These are phyloP conservation scores for Athene cunicularia DNA, from an alignment of 2,113 vertebrate species.

Conservation along the genomic window DNA sequence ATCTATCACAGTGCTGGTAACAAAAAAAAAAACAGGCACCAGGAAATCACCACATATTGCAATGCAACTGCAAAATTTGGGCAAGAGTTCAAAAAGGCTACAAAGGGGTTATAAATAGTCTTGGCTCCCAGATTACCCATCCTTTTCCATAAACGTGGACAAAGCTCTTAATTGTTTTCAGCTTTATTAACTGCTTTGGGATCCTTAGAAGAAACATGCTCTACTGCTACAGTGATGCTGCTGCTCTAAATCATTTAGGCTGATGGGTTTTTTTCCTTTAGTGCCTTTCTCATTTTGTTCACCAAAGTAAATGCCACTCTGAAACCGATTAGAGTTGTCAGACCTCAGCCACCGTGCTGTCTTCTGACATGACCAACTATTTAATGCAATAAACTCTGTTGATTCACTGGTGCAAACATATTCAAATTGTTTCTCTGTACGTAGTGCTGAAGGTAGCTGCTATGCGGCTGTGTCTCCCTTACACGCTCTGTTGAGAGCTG, in stretches of 20 bases:
- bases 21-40: too few relatives aligned
- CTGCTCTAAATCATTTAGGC: not conserved
- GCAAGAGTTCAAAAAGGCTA: not conserved
- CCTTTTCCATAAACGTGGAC: not conserved
- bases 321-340: not conserved
- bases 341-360: not conserved
- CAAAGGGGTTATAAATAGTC: not conserved
- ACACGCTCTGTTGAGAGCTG: not conserved
- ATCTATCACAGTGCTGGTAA: rapidly evolving
- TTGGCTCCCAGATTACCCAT: not conserved
- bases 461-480: not conserved
- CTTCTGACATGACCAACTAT: not conserved
- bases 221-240: rapidly evolving
- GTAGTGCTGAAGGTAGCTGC: not conserved
- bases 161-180: not conserved
- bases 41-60: not conserved
- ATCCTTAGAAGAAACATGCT: not conserved
- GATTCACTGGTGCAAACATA: not conserved
- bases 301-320: not conserved
- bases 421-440: not conserved
- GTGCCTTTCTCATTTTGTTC: not conserved
- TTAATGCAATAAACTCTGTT: not conserved
- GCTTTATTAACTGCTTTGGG: not conserved
- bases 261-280: not conserved
- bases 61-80: not conserved